Conservation (phyloP, 1,140 invertebrate genomes). For the Hylyphantes graminicola region DNA sequence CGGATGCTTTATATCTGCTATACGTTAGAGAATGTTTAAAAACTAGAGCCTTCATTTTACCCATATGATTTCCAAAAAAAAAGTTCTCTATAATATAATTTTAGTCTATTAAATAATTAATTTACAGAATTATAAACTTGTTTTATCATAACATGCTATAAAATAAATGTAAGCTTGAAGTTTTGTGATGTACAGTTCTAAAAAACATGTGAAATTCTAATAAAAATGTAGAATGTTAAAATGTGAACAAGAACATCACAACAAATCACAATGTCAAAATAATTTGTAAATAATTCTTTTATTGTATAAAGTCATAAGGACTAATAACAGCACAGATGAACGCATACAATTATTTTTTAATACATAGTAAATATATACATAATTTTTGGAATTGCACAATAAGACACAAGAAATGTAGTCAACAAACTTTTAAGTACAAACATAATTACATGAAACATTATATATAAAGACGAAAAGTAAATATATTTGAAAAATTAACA, state of each 20-base stretch:
- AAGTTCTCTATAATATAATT: too few relatives aligned
- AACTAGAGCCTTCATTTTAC: too few relatives aligned
- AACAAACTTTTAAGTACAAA: neutral
- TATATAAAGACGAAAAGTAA: conserved; percentile 21
- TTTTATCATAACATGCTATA: too few relatives aligned
- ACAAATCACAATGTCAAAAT: neutral
- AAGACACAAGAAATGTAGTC: neutral
- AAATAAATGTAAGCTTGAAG: conserved; percentile 1
- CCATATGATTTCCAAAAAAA: too few relatives aligned
- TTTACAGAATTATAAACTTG: too few relatives aligned
- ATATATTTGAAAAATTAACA: conserved; percentile 25
- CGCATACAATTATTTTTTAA: neutral
- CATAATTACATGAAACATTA: neutral
- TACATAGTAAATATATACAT: neutral
- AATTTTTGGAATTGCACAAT: conserved; percentile 4
- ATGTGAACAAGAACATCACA: conserved; percentile 15
- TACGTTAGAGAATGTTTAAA: too few relatives aligned
- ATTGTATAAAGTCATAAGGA: conserved; percentile 11
- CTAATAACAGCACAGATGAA: neutral
- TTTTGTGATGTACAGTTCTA: conserved; percentile 1
- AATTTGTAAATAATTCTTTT: conserved; percentile 12
- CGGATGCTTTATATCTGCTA: too few relatives aligned
- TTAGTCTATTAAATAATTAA: too few relatives aligned
- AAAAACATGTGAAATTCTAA: conserved; percentile 5
- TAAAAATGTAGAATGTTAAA: conserved; percentile 23